phyloP scores from a whole-genome alignment of 2,113 vertebrate species.

The Pituophis catenifer region DNA sequence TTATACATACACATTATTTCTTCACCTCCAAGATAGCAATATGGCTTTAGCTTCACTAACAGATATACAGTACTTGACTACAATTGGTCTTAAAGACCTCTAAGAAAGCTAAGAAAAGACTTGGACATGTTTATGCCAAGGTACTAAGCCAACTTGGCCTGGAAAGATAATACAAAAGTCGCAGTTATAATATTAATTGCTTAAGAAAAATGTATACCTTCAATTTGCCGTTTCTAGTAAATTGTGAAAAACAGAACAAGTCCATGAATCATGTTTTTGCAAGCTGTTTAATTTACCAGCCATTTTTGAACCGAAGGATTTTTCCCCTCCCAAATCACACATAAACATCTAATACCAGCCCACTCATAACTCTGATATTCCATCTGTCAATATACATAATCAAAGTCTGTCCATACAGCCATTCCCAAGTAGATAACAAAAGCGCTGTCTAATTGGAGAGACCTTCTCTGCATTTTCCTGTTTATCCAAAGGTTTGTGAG shows the following conservation, averaged over 20 bases:
- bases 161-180: background rate
- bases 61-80: background rate
- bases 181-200: background rate
- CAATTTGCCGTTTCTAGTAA: background rate
- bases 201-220: slow-evolving; percentile 18
- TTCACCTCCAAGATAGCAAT: slow-evolving; percentile 67
- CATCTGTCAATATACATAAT: slow-evolving; percentile 54
- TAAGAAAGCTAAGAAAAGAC: slow-evolving; percentile 14
- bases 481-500: slow-evolving; percentile 29
- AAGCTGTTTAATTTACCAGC: slow-evolving; percentile 42
- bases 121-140: background rate
- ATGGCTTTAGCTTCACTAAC: slow-evolving; percentile 38
- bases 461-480: slow-evolving; percentile 31
- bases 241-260: slow-evolving; percentile 27
- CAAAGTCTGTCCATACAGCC: slow-evolving; percentile 55
- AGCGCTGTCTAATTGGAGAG: slow-evolving; percentile 52
- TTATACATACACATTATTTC: slow-evolving; percentile 70
- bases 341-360: slow-evolving; percentile 50
- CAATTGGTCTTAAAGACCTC: slow-evolving; percentile 44
- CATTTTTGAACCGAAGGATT: slow-evolving; percentile 11
- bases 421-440: slow-evolving; percentile 58
- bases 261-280: slow-evolving; percentile 45
- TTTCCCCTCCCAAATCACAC: slow-evolving; percentile 38
- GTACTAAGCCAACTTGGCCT: background rate
- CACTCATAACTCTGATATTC: slow-evolving; percentile 54